Evolutionary conservation across 1,140 invertebrate species (phyloP), one percentile per base, ranked within the genome.

Genomic region (Drosophila rufa): DNA sequence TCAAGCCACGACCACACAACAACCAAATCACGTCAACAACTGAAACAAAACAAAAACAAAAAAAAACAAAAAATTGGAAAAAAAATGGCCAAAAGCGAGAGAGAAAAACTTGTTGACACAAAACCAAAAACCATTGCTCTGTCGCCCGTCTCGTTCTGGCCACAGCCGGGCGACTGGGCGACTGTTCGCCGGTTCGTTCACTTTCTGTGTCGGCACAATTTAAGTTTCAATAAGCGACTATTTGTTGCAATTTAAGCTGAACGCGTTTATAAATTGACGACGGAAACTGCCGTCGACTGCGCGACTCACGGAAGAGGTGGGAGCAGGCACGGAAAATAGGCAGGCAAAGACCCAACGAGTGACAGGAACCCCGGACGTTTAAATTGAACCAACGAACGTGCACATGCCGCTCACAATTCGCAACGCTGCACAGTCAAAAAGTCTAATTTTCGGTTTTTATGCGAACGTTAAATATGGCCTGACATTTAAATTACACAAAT

Each of bases 161-260:
- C 30, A 12, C 53, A 25, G 36, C 19, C 9, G 27, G 47, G 9
- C 14, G 30, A 33, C 30, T 33, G 46, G 30, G 48, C 22, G 58
- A 50, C 45, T 67, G 65, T 33, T 47, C n/a, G 25, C 58, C 30
- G 25, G 36, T 11, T 48, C 83, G 61, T 80, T 87, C 80, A 75
- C 84, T 75, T 87, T 84, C 80, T 65, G 64, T 79, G 85, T 91
- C 85, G 81, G 84, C 82, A 85, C 85, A 90, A 90, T 90, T 90
- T 90, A 91, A 90, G 85, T 85, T 90, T 91, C 85, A 90, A 90
- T 90, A 89, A 85, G 85, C 85, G 85, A 90, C 85, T 90, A 90
- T 90, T 90, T 90, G 85, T 90, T 90, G 85, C 85, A 90, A 90
- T 90, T 90, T 90, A 90, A 90, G 71, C 86, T 85, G 85, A 90